Evolutionary conservation across 2,113 vertebrate genomes (phyloP).

Genomic region (Epinephelus lanceolatus): DNA sequence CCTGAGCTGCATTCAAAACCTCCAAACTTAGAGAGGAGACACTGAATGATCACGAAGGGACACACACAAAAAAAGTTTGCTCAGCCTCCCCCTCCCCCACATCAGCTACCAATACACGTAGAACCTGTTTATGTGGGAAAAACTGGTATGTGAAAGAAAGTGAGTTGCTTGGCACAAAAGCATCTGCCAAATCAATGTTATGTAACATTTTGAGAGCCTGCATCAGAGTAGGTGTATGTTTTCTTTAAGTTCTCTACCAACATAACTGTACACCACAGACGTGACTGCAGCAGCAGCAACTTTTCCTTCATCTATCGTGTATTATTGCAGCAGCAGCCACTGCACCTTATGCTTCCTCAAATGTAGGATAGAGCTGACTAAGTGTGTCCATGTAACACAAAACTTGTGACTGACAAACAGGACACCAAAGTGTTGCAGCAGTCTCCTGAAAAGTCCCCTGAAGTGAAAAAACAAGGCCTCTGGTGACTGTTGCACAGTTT

Average conservation of each 20-base stretch:
- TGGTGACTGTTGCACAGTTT: background rate
- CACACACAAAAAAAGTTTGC: too few relatives aligned
- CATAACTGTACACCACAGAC: background rate
- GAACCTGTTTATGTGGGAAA: too few relatives aligned
- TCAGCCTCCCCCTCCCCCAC: too few relatives aligned
- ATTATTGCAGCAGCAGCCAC: slow-evolving; percentile 7
- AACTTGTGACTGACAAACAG: slow-evolving; percentile 38
- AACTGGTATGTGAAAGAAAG: background rate
- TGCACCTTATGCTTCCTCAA: background rate
- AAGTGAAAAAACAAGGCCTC: background rate
- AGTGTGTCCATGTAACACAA: slow-evolving; percentile 56
- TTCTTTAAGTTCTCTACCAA: background rate
- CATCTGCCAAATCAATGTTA: background rate
- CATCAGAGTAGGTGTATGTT: background rate
- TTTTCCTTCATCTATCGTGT: background rate
- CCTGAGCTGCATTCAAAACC: too few relatives aligned
- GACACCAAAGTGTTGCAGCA: slow-evolving; percentile 12
- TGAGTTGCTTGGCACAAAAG: background rate
- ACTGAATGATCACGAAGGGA: too few relatives aligned
- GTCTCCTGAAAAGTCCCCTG: slow-evolving; percentile 1
- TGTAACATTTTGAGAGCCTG: background rate
- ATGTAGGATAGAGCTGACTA: slow-evolving; percentile 34
- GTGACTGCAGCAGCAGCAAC: background rate
- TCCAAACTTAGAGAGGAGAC: too few relatives aligned
- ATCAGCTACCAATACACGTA: too few relatives aligned